Conservation (phyloP, 2,113 vertebrate genomes). For the Cottus gobio region DNA sequence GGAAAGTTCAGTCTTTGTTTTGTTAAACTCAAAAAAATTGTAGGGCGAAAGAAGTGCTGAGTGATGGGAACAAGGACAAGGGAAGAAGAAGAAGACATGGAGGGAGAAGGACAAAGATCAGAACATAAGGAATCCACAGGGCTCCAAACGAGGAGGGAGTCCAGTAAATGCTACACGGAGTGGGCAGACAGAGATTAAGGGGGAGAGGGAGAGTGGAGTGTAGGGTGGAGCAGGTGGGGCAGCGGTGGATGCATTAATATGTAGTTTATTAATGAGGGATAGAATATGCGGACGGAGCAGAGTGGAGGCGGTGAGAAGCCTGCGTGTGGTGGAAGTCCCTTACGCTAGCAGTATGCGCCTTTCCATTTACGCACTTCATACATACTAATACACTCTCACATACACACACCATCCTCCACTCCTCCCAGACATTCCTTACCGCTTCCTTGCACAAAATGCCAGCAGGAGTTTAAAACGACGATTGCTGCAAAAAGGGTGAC, state of each 20-base stretch:
- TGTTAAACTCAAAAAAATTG: neutral
- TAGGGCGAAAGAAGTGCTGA: neutral
- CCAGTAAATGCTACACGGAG: constrained; percentile 1
- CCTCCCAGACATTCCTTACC: constrained; percentile 12
- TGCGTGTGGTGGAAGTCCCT: constrained; percentile 73
- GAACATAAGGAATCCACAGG: neutral
- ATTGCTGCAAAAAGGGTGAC: neutral
- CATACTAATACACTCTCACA: constrained; percentile 74
- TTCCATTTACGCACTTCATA: constrained; percentile 79
- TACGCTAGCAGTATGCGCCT: constrained; percentile 79
- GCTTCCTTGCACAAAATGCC: neutral
- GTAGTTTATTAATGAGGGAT: constrained; percentile 81
- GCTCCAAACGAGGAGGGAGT: neutral
- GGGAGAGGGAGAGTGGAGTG: no score
- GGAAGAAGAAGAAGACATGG: neutral
- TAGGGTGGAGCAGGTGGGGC: constrained; percentile 58
- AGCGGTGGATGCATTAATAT: constrained; percentile 72
- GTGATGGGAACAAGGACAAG: neutral
- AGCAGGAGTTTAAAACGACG: neutral
- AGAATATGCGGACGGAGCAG: constrained; percentile 76
- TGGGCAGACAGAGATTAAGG: neutral
- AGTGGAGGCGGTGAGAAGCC: constrained; percentile 69
- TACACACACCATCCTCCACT: neutral
- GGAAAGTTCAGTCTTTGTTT: neutral
- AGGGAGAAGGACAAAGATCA: neutral